Evolutionary conservation across 2,888 invertebrate species (phyloP), one percentile per base, ranked within the genome.

Genomic region (Pyrocoelia pectoralis): DNA sequence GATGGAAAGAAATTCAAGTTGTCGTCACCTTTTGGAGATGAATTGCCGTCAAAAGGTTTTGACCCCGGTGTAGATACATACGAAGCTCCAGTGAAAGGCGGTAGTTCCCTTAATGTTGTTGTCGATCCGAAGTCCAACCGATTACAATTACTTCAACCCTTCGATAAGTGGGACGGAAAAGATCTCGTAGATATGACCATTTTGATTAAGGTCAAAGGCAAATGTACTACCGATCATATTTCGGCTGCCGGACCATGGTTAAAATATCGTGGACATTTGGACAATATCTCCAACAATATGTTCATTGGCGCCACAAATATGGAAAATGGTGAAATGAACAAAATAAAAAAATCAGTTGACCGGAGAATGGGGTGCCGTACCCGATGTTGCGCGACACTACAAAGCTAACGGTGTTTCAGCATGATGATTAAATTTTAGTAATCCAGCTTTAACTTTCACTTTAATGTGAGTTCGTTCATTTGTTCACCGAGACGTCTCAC

Each of bases 191-290:
- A 98, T 73, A 81, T 98, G 85, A 89, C 91, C 41, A 87, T 99
- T 72, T 88, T 99, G 50, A 97, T 99, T 77, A 99, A 99, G 85
- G 96, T 97, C 9, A 98, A 97, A 85, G 99, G 99, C 75, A 99
- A 99, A 84, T 99, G 99, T 82, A 99, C 99, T 70, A 99, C 99
- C 51, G 99, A 99, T 87, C 99, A 99, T 84, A 99, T 99, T 82
- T 98, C 97, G 46, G 98, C 98, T 33, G 99, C 99, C 73, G 99
- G 99, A 15, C 98, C 98, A 66, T 99, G 99, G 99, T 88, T 99
- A 54, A 99, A 99, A 84, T 99, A 95, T 84, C 88, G 99, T 77
- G 99, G 99, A 41, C 99, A 99, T 83, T 87, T 99, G 74, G 99
- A 99, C 82, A 99, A 99, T 82, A 99, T 99, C 83, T 98, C 98